Evolutionary conservation across 2,113 vertebrate species (phyloP).

Genomic region (Lepisosteus oculatus): DNA sequence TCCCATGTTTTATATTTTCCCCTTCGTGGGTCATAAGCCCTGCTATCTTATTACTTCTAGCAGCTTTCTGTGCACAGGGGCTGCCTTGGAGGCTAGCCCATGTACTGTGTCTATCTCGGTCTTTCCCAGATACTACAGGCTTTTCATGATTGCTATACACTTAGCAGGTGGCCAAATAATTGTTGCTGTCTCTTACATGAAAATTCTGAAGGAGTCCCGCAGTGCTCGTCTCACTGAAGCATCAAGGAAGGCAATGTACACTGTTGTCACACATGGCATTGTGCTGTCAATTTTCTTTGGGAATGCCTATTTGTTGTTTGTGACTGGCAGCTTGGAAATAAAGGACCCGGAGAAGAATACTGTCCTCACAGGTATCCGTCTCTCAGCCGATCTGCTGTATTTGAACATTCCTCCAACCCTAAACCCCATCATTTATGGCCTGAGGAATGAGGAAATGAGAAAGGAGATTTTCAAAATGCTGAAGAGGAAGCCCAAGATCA

Average conservation of each 20-base stretch:
- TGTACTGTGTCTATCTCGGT: background rate
- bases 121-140: slow-evolving; percentile 6
- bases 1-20: slow-evolving; percentile 10
- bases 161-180: background rate
- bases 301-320: slow-evolving; percentile 1
- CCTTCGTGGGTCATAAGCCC: background rate
- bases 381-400: background rate
- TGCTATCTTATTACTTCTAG: slow-evolving; percentile 2
- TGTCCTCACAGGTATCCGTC: background rate
- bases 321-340: slow-evolving; percentile 5
- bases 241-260: slow-evolving; percentile 5
- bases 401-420: background rate
- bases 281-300: slow-evolving; percentile 6
- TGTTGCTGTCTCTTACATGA: slow-evolving; percentile 10
- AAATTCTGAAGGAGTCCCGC: slow-evolving; percentile 4
- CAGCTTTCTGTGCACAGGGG: slow-evolving; percentile 9
- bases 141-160: slow-evolving; percentile 2
- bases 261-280: background rate
- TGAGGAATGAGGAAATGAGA: background rate
- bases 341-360: background rate
- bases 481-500: slow-evolving; percentile 1
- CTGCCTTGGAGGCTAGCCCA: slow-evolving; percentile 4
- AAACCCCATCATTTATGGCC: slow-evolving; percentile 1
- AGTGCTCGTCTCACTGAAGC: background rate
- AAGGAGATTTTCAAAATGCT: background rate